A percentile compares a stretch with the other conserved stretches of the same genome.
phyloP scores from a whole-genome alignment of 2,888 invertebrate genomes.

The Pammene fasciana region DNA sequence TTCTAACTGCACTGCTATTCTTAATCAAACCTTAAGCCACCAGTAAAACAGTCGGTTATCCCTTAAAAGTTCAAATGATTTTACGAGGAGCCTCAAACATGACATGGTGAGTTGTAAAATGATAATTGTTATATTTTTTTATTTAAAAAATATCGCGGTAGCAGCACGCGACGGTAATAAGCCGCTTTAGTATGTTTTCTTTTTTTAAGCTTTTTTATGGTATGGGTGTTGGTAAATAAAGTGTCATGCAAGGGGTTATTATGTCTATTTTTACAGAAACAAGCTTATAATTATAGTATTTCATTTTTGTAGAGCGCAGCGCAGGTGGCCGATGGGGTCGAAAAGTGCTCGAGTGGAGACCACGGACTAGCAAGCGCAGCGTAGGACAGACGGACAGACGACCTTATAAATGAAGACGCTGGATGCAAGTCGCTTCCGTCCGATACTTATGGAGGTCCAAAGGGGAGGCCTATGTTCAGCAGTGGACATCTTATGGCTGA shows the following conservation, averaged over 20 bases:
- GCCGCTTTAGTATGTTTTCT: slow-evolving; percentile 1
- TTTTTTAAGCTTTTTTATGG: slow-evolving; percentile 7
- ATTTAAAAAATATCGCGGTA: slow-evolving; percentile 25
- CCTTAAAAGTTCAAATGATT: neutral
- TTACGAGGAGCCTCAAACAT: slow-evolving; percentile 29
- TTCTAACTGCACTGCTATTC: neutral
- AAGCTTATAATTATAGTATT: no score
- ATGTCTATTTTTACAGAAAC: neutral
- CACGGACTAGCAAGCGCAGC: no score
- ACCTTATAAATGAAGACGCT: no score
- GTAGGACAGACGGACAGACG: no score
- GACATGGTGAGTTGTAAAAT: slow-evolving; percentile 33
- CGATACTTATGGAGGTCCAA: no score
- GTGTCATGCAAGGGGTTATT: neutral
- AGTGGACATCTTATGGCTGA: no score
- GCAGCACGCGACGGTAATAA: slow-evolving; percentile 17
- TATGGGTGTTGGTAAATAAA: neutral
- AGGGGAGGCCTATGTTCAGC: no score
- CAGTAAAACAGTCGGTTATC: neutral
- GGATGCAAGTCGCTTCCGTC: no score
- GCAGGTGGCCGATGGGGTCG: no score
- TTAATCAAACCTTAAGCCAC: neutral
- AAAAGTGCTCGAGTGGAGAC: no score
- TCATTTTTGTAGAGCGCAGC: no score
- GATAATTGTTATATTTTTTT: slow-evolving; percentile 24